Base-by-base conservation (phyloP, 1,140 invertebrate genomes). In the Lanistes nyassanus region DNA sequence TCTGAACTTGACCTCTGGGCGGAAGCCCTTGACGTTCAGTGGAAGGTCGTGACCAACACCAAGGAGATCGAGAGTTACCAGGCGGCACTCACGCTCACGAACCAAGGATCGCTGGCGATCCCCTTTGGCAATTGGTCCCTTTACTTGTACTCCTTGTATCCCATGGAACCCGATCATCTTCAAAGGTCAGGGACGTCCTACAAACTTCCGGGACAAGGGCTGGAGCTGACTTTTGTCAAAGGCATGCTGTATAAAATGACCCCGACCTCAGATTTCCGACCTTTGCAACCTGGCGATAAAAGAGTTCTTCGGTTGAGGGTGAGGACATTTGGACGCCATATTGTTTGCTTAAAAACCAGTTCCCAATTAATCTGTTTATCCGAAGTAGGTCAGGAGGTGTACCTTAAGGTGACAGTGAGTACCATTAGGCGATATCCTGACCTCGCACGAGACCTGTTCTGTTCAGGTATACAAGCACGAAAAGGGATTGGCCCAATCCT, bases 231-330 rank as follows among this genome's bases (percentile, higher is more conserved):
- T 9, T 82, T 82, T 39, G 73, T 83, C 1, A 76, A 80, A 19
- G 84, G 84, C 29, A 81, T 79, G 78, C 76, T 85, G 51, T 84
- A 78, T 34, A 75, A 78, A 60, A 51, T 83, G n/a, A 62, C 37
- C 19, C 82, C 82, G 16, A 58, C 53, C 23, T 1, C 69, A 0
- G 53, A 58, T 29, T 76, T 82, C 74, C 58, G 55, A 23, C 29
- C 69, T 1, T 11, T 81, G 26, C 26, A 51, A 0, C 82, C 82
- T 3, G 75, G 77, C 1, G 56, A 76, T 13, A 29, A 55, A 31
- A 42, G 77, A 13, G 39, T 62, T n/a, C 76, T 81, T 36, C 39
- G 74, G 19, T 65, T 80, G 23, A 34, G 69, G 3, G 78, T 77
- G 21, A 79, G 80, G 9, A 47, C 9, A 47, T 47, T 13, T 47